phyloP scores from a whole-genome alignment of 2,888 invertebrate genomes.

The Stenurella melanura region DNA sequence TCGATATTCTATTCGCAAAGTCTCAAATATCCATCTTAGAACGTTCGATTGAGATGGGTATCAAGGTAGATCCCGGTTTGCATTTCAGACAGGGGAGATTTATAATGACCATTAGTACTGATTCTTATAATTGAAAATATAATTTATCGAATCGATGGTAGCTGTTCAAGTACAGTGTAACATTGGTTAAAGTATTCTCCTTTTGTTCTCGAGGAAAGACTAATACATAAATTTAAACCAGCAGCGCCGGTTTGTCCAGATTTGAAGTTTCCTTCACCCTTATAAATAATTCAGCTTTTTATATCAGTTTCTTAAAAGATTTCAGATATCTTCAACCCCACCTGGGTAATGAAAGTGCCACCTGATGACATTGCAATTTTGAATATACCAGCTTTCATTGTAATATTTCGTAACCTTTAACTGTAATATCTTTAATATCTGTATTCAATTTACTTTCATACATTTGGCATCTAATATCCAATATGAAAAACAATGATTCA shows the following conservation, averaged over 20 bases:
- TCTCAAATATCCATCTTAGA: slow-evolving; percentile 9
- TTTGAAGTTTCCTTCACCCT: not conserved
- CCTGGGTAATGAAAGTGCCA: no score
- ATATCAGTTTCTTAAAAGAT: not conserved
- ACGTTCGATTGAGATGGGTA: slow-evolving; percentile 1
- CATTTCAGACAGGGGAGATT: slow-evolving; percentile 8
- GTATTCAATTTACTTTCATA: no score
- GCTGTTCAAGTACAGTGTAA: not conserved
- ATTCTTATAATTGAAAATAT: slow-evolving; percentile 23
- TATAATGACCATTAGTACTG: slow-evolving; percentile 2
- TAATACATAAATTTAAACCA: slow-evolving; percentile 7
- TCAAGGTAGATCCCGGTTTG: slow-evolving; percentile 7
- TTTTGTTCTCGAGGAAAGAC: not conserved
- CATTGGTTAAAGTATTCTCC: not conserved
- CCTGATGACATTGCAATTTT: no score
- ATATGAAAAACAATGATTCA: no score
- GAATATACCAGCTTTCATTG: no score
- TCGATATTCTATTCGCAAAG: not conserved
- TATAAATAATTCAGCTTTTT: slow-evolving; percentile 19
- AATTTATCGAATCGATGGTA: slow-evolving; percentile 9
- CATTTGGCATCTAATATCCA: no score
- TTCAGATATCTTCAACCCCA: no score
- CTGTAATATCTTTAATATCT: no score
- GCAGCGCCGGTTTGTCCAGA: not conserved
- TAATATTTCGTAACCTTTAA: no score